Base-by-base conservation (phyloP, 2,797 vertebrate genomes). In the Prionace glauca region DNA sequence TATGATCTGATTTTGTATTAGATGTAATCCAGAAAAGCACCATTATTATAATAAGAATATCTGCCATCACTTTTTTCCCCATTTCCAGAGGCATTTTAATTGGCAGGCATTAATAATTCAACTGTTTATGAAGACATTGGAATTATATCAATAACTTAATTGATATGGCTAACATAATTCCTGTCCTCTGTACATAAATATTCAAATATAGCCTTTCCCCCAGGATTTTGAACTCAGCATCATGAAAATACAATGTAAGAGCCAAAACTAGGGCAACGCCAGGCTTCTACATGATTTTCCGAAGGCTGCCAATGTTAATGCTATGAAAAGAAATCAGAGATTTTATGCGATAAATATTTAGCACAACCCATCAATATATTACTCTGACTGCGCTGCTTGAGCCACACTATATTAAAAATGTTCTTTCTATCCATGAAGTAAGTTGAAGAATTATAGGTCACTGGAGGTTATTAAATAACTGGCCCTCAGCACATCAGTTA, bases 61-160 rank as follows among this genome's bases (percentile, higher is more conserved):
- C 12, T 3, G 12, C 50, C 3, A 4, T 29, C 86, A 18, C 5
- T 84, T 84, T 77, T 84, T 22, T 88, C 11, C 22, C 10, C 22
- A 36, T 93, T 93, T 93, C n/a, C 18, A 67, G n/a, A 93, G 91
- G 18, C 29, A 84, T 41, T 84, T 84, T 60, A 90, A 90, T 90
- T 90, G 29, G 87, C 26, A 32, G 26, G 56, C 14, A 93, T 69
- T 14, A 93, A 93, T 67, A 69, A 93, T 67, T 93, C 18, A 93
- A 8, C 18, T 36, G 18, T 41, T 7, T 36, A 60, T 93, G 65
- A 93, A 36, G 62, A n/a, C 32, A 93, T 93, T 65, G 8, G 91
- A 93, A 93, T 65, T 65, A 62, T 69, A 93, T 69, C 62, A 93
- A 32, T 93, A 93, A 41, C 36, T 69, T 93, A 41, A 69, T 69